These are phyloP conservation scores for Toxotes jaculatrix DNA, from an alignment of 2,113 vertebrate species.

Conservation along the genomic window DNA sequence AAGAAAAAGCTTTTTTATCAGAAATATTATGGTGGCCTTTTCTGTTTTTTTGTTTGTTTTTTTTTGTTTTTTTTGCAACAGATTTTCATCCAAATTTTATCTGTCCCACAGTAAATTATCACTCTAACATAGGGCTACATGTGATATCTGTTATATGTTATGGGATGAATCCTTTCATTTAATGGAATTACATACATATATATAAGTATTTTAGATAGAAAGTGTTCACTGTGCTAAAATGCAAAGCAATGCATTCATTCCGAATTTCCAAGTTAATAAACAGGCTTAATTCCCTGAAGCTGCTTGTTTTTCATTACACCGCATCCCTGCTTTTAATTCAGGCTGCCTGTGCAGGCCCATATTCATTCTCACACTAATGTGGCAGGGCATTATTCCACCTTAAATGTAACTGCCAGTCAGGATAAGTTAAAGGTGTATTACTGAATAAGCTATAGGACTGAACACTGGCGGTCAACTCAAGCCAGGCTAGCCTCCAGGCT, in stretches of 20 bases:
- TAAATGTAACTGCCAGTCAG: slow-evolving; percentile 1
- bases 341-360: not conserved
- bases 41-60: too few relatives aligned
- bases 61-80: too few relatives aligned
- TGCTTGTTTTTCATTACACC: not conserved
- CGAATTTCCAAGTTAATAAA: not conserved
- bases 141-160: not conserved
- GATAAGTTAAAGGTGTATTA: not conserved
- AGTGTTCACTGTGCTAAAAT: not conserved
- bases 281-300: not conserved
- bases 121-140: not conserved
- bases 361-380: not conserved
- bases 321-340: not conserved
- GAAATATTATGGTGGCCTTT: too few relatives aligned
- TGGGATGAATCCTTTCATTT: too few relatives aligned
- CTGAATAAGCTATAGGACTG: not conserved
- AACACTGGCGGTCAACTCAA: slow-evolving; percentile 26
- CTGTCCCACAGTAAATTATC: too few relatives aligned
- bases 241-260: not conserved
- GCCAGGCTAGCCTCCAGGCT: not conserved
- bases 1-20: too few relatives aligned
- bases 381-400: not conserved
- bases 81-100: too few relatives aligned
- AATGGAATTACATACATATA: too few relatives aligned
- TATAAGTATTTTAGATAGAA: not conserved